Percentiles rank a stretch among this genome's conserved stretches.
phyloP scores from a whole-genome alignment of 2,888 invertebrate species.

The Chouioia cunea region DNA sequence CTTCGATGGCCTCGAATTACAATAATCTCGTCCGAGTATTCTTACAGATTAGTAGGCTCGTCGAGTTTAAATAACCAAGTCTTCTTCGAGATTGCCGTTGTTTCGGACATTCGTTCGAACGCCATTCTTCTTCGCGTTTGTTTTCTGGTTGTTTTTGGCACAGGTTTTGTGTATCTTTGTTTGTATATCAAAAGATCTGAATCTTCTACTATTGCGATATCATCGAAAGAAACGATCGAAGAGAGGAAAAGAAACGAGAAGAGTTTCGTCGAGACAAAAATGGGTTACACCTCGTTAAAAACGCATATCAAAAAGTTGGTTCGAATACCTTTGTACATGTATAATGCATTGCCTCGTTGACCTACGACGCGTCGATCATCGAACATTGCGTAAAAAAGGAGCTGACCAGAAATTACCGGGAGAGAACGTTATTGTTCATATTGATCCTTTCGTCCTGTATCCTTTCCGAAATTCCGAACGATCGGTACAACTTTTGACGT shows the following conservation, averaged over 20 bases:
- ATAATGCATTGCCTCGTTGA: slow-evolving; percentile 29
- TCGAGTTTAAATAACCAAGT: slow-evolving; percentile 25
- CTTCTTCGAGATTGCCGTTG: too few relatives aligned
- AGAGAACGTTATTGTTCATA: slow-evolving; percentile 28
- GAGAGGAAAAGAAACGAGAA: slow-evolving; percentile 22
- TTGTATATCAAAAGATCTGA: background rate
- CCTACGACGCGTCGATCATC: slow-evolving; percentile 9
- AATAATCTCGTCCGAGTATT: slow-evolving; percentile 29
- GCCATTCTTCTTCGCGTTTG: too few relatives aligned
- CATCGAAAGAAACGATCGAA: slow-evolving; percentile 34
- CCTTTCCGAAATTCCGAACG: slow-evolving; percentile 40
- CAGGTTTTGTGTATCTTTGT: slow-evolving; percentile 35
- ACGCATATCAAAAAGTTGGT: slow-evolving; percentile 45
- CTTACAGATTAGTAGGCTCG: slow-evolving; percentile 21
- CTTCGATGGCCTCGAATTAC: slow-evolving; percentile 24
- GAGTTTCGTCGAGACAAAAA: slow-evolving; percentile 7
- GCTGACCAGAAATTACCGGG: slow-evolving; percentile 23
- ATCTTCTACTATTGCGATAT: slow-evolving; percentile 28
- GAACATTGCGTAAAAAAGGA: slow-evolving; percentile 28
- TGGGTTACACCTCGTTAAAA: slow-evolving; percentile 34
- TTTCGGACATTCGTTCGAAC: too few relatives aligned
- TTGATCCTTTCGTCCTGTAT: too few relatives aligned
- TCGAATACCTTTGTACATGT: slow-evolving; percentile 48
- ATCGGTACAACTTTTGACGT: slow-evolving; percentile 18
- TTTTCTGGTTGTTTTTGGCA: slow-evolving; percentile 45